Evolutionary conservation across 2,113 vertebrate genomes (phyloP), one percentile per base, ranked within the genome.

Genomic region (Vulpes ferrilata): DNA sequence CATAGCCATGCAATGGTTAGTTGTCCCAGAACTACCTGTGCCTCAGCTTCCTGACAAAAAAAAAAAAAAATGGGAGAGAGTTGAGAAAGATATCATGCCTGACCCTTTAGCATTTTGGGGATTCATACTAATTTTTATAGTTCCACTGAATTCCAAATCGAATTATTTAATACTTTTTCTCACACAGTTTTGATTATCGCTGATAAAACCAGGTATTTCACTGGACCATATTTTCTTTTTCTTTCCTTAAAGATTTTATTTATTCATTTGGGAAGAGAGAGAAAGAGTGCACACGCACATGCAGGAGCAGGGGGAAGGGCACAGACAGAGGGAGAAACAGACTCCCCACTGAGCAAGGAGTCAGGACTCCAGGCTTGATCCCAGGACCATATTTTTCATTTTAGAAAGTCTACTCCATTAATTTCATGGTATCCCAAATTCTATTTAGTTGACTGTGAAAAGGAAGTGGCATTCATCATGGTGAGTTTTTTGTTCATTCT

Each of bases 341-440:
- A 43, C 43, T 7, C 43, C 43, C 43, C 43, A 43, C 43, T 43
- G 43, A 43, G 43, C 43, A 43, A 7, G 6, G 43, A 43, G 43
- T 43, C 43, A 43, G 43, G 43, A 43, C 43, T 43, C 43, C 43
- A 43, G 43, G 7, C 43, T 43, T 43, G 43, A 43, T 43, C 43
- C 43, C 43, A 43, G 38, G 23, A 11, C 38, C 16, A 11, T 51
- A 87, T 51, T 79, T 43, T 35, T 95, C 5, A 67, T 85, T 90
- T 85, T 38, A 59, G 25, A 87, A 92, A 97, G 32, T 6, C 80
- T 84, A 89, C 6, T 89, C 88, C 82, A 81, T 93, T 85, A 27
- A 87, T 69, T 95, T 93, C 74, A 90, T 2, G 20, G 35, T 38
- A 94, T 10, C 43, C 15, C 62, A 81, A 59, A 94, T 89, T 91